Evolutionary conservation across 2,113 vertebrate species (phyloP).

Genomic region (Microtus montanus): DNA sequence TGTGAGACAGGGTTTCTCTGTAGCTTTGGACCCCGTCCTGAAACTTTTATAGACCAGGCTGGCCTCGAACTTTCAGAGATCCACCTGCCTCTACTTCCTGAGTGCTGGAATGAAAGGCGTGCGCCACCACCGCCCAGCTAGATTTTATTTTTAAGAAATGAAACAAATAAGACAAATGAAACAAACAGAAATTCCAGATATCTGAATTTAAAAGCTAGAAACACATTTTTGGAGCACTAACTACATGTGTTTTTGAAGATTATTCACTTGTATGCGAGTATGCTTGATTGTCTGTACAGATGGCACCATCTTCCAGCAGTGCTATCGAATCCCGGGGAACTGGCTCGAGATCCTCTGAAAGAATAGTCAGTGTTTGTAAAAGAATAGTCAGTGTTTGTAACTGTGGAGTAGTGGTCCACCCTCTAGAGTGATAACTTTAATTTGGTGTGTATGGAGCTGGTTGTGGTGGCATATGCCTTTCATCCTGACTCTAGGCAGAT

Average conservation of each 20-base stretch:
- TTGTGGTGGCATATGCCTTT: neutral
- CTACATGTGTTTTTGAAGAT: neutral
- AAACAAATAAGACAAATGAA: constrained; percentile 22
- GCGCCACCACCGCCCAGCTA: fast-evolving
- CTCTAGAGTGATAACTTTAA: constrained; percentile 27
- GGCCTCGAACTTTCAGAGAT: no score
- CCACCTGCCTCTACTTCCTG: no score
- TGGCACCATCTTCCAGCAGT: neutral
- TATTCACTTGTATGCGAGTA: neutral
- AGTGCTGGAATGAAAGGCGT: no score
- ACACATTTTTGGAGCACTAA: neutral
- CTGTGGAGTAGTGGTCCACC: neutral
- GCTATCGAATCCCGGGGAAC: neutral
- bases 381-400: neutral
- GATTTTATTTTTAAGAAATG: neutral
- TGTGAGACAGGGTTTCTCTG: no score
- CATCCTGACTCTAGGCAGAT: neutral
- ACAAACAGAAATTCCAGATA: constrained; percentile 16
- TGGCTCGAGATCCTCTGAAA: neutral
- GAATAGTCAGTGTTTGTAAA: neutral
- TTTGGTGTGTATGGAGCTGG: neutral
- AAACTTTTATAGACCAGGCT: no score
- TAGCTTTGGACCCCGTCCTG: no score
- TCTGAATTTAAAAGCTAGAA: neutral
- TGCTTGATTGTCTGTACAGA: neutral